Conservation (phyloP, 2,888 invertebrate species). For the Drosophila yooni region DNA sequence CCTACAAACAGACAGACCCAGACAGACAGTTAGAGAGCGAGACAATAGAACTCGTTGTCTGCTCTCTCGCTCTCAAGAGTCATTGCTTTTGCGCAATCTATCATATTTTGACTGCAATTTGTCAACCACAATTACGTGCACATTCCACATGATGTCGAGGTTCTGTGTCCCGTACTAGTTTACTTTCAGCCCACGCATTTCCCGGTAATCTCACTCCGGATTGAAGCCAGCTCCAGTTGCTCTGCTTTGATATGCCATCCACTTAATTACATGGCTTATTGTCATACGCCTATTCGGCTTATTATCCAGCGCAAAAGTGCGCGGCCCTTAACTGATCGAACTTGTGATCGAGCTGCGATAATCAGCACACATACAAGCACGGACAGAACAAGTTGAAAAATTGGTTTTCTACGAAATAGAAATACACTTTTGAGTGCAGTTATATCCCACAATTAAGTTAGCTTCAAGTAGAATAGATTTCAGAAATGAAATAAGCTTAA, state of each 20-base stretch:
- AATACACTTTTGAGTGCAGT: conserved; percentile 27
- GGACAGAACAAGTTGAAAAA: background rate
- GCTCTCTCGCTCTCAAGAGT: conserved; percentile 9
- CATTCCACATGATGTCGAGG: conserved; percentile 42
- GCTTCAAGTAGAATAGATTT: background rate
- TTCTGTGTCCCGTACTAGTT: conserved; percentile 8
- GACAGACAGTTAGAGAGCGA: conserved; percentile 1
- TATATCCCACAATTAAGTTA: background rate
- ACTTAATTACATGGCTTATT: conserved; percentile 77
- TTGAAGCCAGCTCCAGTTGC: conserved; percentile 51
- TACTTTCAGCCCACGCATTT: conserved; percentile 66
- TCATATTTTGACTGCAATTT: conserved; percentile 80
- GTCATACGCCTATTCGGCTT: conserved; percentile 80
- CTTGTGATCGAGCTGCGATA: conserved; percentile 71
- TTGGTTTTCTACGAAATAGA: conserved; percentile 11
- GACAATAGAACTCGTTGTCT: conserved; percentile 34
- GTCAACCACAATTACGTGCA: conserved; percentile 74
- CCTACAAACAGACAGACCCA: conserved; percentile 6
- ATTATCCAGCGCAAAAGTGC: conserved; percentile 71
- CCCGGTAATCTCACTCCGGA: conserved; percentile 61
- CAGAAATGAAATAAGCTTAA: background rate
- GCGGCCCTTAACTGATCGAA: conserved; percentile 80
- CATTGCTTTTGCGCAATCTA: conserved; percentile 61
- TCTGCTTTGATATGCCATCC: conserved; percentile 68
- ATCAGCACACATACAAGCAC: conserved; percentile 39